Conservation (phyloP, 2,888 invertebrate species). For the Bursaphelenchus okinawaensis region DNA sequence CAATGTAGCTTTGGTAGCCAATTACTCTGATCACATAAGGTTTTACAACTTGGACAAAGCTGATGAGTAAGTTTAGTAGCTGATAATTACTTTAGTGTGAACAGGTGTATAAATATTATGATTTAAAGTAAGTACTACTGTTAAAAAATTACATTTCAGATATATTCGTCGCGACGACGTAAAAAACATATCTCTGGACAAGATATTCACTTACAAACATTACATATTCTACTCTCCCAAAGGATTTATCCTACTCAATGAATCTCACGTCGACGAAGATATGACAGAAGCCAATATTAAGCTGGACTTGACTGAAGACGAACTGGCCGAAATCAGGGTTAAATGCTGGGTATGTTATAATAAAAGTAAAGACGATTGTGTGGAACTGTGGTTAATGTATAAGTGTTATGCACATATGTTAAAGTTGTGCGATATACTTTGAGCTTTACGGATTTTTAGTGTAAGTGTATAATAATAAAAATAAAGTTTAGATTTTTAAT, state of each 20-base stretch:
- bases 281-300: not conserved
- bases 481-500: not conserved
- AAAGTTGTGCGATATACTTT: too few relatives aligned
- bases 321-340: not conserved
- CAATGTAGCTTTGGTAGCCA: slow-evolving; percentile 5
- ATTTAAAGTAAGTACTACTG: not conserved
- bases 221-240: slow-evolving; percentile 7
- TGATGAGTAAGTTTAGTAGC: slow-evolving; percentile 1
- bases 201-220: not conserved
- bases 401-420: too few relatives aligned
- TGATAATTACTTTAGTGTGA: not conserved
- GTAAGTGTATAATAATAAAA: not conserved
- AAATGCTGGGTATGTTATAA: slow-evolving; percentile 2
- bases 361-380: not conserved
- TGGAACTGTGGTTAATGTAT: too few relatives aligned
- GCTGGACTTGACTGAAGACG: not conserved
- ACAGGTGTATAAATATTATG: not conserved
- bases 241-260: not conserved
- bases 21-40: slow-evolving; percentile 1
- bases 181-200: not conserved
- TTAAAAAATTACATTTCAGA: not conserved
- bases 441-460: too few relatives aligned
- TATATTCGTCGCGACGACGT: slow-evolving; percentile 7
- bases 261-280: slow-evolving; percentile 3
- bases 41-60: slow-evolving; percentile 10